Base-by-base conservation (phyloP, 2,113 vertebrate genomes). In the Phoenicopterus ruber region DNA sequence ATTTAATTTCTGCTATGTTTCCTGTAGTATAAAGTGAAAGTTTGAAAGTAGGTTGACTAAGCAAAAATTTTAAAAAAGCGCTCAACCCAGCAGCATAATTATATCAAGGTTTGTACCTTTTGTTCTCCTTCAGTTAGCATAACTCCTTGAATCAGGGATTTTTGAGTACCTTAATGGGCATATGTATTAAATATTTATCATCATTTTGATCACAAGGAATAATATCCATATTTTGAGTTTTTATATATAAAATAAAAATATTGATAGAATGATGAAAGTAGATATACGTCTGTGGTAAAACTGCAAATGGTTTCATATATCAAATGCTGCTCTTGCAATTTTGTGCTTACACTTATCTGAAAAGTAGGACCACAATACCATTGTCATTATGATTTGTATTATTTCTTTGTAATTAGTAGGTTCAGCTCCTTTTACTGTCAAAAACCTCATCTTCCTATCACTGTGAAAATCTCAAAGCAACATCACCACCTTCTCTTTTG, bases 151-250 rank as follows among this genome's bases (percentile, higher is more conserved):
- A 50, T 47, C 7, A n/a, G 5, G 19, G 12, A 26, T 54, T 86
- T 86, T 71, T 57, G 29, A 47, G 8, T 82, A n/a, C 52, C 10
- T 86, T 72, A 63, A 59, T 50, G 7, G 16, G 1, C 8, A 40
- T 46, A 59, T 8, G 1, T 31, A 29, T 74, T 47, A 57, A 86
- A 66, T 47, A 70, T 28, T 82, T 66, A 22, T 13, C 5, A n/a
- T 22, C 2, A 50, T 18, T 91, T 2, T 79, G 40, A 57, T 52
- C 2, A n/a, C 49, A 83, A 86, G 13, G 62, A 85, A 72, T 29
- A 58, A 67, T 55, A 46, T 5, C 1, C 0, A 0, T 57, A 40
- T n/a, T 50, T 67, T 82, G 25, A 55, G 5, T 0, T 24, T 69
- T 82, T 59, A 26, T 29, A 17, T 28, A 31, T 32, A 73, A 36